Evolutionary conservation across 2,113 vertebrate species (phyloP), one percentile per base, ranked within the genome.

Genomic region (Rutilus rutilus): DNA sequence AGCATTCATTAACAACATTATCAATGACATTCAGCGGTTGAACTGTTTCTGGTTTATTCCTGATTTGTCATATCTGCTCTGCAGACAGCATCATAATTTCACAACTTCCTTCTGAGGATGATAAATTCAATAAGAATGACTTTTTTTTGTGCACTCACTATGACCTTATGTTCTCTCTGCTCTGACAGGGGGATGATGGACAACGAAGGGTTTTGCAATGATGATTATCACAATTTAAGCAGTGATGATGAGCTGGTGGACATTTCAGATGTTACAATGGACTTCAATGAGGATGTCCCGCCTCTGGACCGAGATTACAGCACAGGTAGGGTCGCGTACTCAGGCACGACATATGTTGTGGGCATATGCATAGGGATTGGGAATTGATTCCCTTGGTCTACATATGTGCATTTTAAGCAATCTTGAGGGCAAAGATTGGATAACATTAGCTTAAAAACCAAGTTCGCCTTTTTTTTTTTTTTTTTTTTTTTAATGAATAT

Each of bases 221-320:
- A 92, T 3, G 96, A 96, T 91, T 93, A 94, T 23, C 95, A 92
- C 86, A 94, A 91, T 78, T 93, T 92, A 90, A 95, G 93, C 45
- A 97, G 96, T 1, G 97, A 98, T 84, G 97, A 99, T 85, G 97
- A 98, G n/a, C 91, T 99, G 95, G 96, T 99, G 93, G 97, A 99
- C 88, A 96, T 98, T 0, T 94, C 95, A 0, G 96, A 94, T n/a
- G 94, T 95, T 14, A 93, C 96, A 5, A 89, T 96, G 91, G 97
- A 98, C 90, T 97, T 97, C 88, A 92, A 92, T 8, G 97, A 97
- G 0, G 97, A 99, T 15, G 96, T 95, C 75, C 97, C 97, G 0
- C 96, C 97, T 0, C 94, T 96, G 0, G 94, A 96, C 87, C 89
- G 91, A 87, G 95, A 96, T 69, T 88, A 95, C 80, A 76, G 65